Base-by-base conservation (phyloP, 2,888 invertebrate species). In the Drosophila flavopinicola region DNA sequence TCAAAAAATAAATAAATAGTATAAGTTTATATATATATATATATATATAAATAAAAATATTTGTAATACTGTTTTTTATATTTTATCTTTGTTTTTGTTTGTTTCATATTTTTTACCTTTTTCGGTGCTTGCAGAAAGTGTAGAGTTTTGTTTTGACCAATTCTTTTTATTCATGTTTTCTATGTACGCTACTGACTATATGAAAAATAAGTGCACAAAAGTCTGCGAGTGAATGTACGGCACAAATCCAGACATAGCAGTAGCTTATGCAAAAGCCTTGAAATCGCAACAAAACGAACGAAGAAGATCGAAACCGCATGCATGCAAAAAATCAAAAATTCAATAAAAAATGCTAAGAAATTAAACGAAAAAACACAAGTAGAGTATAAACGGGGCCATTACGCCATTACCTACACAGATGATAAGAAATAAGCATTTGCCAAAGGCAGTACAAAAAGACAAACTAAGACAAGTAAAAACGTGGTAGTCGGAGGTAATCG, bases 91-190 rank as follows among this genome's bases (percentile, higher is more conserved):
- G 5, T 0, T 11, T 30, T 39, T 38, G 11, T 29, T 17, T 27
- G 6, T 35, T 41, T 4, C 25, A 10, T 59, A 37, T 45, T 24
- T 57, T 30, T 89, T 88, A 90, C 88, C 90, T 89, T 88, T 79
- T 85, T 88, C 83, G 89, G 88, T 90, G 89, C 88, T 87, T 87
- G 85, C 88, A 86, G 88, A 88, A 85, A 88, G 82, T 89, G 89
- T 88, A 78, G 85, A 85, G 78, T 85, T 87, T 86, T 76, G 57
- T 68, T 78, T 88, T 85, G 87, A 78, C 85, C 85, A 87, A 78
- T 78, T 71, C 52, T 77, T 67, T 56, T 39, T 60, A 37, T 17
- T 30, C 23, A 56, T 25, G 17, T 37, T 48, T 13, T 45, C 74
- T 48, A 73, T 41, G 23, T 47, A 60, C 29, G 38, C 71, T 64